A percentile compares a stretch with the other conserved stretches of the same genome.
phyloP scores from a whole-genome alignment of 2,797 vertebrate genomes.

The Furcifer pardalis region DNA sequence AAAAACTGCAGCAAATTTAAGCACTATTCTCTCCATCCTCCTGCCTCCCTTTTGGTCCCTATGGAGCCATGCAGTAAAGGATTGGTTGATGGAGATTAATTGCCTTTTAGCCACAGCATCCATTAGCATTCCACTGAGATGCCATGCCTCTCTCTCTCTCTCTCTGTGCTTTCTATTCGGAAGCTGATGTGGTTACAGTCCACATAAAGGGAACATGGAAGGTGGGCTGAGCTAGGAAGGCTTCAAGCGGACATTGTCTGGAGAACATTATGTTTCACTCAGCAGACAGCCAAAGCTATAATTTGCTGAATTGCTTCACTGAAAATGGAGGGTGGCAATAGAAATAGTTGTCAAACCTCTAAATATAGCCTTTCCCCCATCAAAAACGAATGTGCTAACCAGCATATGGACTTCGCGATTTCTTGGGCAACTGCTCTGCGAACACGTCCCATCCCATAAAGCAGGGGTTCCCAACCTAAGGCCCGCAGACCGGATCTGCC shows the following conservation, averaged over 20 bases:
- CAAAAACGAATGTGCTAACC: not conserved
- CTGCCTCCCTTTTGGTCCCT: not conserved
- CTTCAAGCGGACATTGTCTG: not conserved
- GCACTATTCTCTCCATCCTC: not conserved
- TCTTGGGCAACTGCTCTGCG: no score
- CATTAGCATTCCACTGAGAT: not conserved
- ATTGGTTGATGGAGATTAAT: constrained; percentile 20
- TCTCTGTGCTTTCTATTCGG: not conserved
- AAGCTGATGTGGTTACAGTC: not conserved
- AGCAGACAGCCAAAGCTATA: not conserved
- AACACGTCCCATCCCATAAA: no score
- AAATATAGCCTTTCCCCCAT: not conserved
- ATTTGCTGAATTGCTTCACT: not conserved
- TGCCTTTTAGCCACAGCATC: not conserved
- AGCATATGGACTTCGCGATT: no score
- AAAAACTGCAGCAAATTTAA: not conserved
- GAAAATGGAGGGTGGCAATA: no score
- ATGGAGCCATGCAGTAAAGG: not conserved
- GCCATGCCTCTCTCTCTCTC: not conserved
- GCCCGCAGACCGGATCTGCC: no score
- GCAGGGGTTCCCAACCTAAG: no score
- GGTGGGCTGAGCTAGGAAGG: not conserved
- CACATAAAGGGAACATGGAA: no score
- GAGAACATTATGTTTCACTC: not conserved
- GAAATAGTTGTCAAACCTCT: not conserved